phyloP scores from a whole-genome alignment of 2,113 vertebrate genomes.

The Corythaixoides concolor region DNA sequence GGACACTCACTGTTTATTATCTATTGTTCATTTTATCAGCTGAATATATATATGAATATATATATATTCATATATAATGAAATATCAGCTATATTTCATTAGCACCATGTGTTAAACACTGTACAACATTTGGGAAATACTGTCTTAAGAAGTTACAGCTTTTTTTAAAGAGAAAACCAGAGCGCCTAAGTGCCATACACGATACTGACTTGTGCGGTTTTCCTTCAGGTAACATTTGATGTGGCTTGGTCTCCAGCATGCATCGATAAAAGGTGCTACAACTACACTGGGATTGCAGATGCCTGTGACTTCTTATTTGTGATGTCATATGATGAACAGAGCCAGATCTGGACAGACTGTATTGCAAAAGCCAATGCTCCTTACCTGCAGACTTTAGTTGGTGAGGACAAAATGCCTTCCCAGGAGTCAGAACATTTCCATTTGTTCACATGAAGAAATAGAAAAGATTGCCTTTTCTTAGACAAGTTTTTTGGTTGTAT shows the following conservation, averaged over 20 bases:
- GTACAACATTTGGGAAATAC: background rate
- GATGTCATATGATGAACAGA: conserved; percentile 97
- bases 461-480: background rate
- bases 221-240: conserved; percentile 91
- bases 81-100: background rate
- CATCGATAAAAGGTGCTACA: conserved; percentile 90
- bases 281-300: conserved; percentile 87
- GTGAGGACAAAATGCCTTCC: conserved; percentile 68
- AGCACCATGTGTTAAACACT: background rate
- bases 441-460: background rate
- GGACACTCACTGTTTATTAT: background rate
- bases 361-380: conserved; percentile 92
- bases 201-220: background rate
- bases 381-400: conserved; percentile 82
- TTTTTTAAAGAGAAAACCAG: background rate
- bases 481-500: background rate
- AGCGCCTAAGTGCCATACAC: background rate
- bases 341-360: conserved; percentile 89
- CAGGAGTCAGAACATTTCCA: background rate
- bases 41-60: too few species aligned
- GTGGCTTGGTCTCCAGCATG: conserved; percentile 91
- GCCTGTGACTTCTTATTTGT: conserved; percentile 94
- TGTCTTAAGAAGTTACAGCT: background rate
- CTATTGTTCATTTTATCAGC: background rate
- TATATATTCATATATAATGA: too few species aligned